phyloP scores from a whole-genome alignment of 2,113 vertebrate species.

The Orycteropus afer region DNA sequence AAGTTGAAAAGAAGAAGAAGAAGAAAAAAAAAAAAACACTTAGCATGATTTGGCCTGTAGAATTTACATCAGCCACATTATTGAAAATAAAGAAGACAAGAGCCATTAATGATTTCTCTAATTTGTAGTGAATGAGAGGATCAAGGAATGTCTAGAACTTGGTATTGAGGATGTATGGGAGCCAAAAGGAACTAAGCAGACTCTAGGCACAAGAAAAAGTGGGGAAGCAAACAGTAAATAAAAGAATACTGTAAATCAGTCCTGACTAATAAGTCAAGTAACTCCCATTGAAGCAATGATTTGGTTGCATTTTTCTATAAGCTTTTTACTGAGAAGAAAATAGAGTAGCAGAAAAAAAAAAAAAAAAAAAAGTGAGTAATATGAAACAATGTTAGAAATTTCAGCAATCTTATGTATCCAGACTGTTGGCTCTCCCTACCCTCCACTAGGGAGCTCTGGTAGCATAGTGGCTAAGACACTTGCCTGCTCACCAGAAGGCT shows the following conservation, averaged over 20 bases:
- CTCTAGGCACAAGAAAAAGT: neutral
- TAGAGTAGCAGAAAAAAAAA: neutral
- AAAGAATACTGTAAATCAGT: neutral
- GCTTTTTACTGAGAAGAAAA: neutral
- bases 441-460: no score
- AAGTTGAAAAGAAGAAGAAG: no score
- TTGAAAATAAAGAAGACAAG: neutral
- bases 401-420: neutral
- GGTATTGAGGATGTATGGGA: rapidly evolving
- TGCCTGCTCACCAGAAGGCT: no score
- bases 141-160: neutral
- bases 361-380: neutral
- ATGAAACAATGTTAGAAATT: neutral
- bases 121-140: neutral
- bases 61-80: neutral
- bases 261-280: neutral
- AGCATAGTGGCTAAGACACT: no score
- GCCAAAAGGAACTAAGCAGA: neutral
- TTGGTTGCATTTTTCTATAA: neutral
- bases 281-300: neutral
- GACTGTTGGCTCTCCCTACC: neutral
- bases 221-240: neutral
- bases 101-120: neutral
- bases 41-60: no score
- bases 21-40: no score